Evolutionary conservation across 2,888 invertebrate species (phyloP), one percentile per base, ranked within the genome.

Genomic region (Schrankia costaestrigalis): DNA sequence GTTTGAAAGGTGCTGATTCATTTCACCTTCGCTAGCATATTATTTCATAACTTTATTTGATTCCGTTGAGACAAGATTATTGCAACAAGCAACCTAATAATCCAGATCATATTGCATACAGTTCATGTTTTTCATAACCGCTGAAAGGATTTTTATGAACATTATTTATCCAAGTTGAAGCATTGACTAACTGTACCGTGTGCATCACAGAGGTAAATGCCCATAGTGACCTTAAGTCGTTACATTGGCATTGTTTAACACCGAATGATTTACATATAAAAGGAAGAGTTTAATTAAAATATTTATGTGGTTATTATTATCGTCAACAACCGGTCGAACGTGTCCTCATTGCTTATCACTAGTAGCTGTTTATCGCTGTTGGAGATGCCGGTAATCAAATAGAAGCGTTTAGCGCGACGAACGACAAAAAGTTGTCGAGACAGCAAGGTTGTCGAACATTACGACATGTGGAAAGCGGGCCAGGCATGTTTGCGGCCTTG

Each of bases 401-500:
- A 53, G 51, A 46, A 63, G 56, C 63, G 54, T 51, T 23, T 56
- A 31, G 30, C n/a, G n/a, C n/a, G n/a, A n/a, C n/a, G n/a, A n/a
- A 35, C 43, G 38, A 46, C 47, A 68, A 71, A 77, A 81, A 78
- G 70, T 55, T 63, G 60, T 51, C 68, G 56, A 66, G 64, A 60
- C 61, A 56, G 50, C 76, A 76, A 78, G 77, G 80, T 56, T 71
- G 63, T 41, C 31, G 46, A 52, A 69, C 59, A 70, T 59, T 54
- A 65, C 11, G 4, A 23, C 11, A 57, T 56, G 60, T 73, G 71
- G 74, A 77, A 74, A 78, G 62, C 68, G 54, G 59, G 55, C 58
- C 61, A 64, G 68, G 61, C 67, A 57, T 55, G 60, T 65, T 63
- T 64, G 54, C 50, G 47, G 69, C 81, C 83, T 80, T 82, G 81